Evolutionary conservation across 2,888 invertebrate genomes (phyloP), one percentile per base, ranked within the genome.

Genomic region (Brachypalpus laphriformis): DNA sequence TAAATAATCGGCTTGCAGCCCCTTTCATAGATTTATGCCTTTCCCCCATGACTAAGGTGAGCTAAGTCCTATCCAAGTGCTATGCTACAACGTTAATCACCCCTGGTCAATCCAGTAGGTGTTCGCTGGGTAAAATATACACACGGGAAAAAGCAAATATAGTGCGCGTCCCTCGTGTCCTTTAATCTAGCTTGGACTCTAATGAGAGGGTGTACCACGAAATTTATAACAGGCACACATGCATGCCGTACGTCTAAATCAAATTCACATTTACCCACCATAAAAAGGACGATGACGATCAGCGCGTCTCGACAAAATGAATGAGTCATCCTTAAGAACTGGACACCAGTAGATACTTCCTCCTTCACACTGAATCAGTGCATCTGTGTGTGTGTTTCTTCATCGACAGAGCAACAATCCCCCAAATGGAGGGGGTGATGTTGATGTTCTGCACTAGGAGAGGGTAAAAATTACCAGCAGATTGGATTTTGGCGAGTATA

Each of bases 401-500:
- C 25, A 37, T 37, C 14, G 57, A 37, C n/a, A 16, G 31, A 31
- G n/a, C 49, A 14, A 22, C 37, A 66, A n/a, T n/a, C 37, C 54
- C 28, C 40, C 28, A 9, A 40, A 37, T 68, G 51, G n/a, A n/a
- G 37, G 37, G 37, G 16, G n/a, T 37, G 11, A 16, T 18, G 20
- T 68, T 56, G 40, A 68, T 40, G 22, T 22, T 22, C 14, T 11
- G 34, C 28, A 11, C 22, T 16, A 28, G 18, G 6, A 22, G 6
- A 7, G 6, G 9, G 14, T 3, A n/a, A 34, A 65, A 37, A 37
- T 20, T 20, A 20, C 51, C 45, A 82, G 63, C 47, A 82, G 76
- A 82, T 82, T 82, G 82, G 82, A 76, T 82, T 76, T 63, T 18
- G 63, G 65, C 28, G 65, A 45, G 45, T 47, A 76, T 31, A 56